Percentiles rank a stretch among this genome's conserved stretches.
Evolutionary conservation across 2,797 vertebrate genomes (phyloP).

Genomic region (Pyrocephalus nanus): DNA sequence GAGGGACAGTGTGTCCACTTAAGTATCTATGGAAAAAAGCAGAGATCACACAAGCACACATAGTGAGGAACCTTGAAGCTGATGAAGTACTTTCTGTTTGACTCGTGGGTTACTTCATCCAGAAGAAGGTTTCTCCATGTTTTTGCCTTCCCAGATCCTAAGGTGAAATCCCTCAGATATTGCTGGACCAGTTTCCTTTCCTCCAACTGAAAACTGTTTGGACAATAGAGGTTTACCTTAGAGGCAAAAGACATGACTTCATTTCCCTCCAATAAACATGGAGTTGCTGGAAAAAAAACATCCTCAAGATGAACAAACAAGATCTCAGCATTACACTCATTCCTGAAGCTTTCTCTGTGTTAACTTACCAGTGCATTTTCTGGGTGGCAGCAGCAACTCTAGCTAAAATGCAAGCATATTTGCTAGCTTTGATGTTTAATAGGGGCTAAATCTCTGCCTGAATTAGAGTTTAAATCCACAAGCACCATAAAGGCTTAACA

Average conservation of each 20-base stretch:
- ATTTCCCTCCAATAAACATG: not conserved
- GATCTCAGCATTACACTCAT: not conserved
- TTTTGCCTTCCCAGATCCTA: not conserved
- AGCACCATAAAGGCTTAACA: not conserved
- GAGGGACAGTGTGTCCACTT: no score
- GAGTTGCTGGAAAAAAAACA: not conserved
- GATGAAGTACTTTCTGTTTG: not conserved
- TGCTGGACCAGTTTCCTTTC: not conserved
- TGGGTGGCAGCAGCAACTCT: not conserved
- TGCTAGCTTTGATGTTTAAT: slow-evolving; percentile 24
- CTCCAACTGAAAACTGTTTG: not conserved
- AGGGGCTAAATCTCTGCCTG: slow-evolving; percentile 21
- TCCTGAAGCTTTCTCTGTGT: not conserved
- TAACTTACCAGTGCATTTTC: not conserved
- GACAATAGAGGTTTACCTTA: not conserved
- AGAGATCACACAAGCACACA: not conserved
- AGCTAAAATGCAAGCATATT: slow-evolving; percentile 2
- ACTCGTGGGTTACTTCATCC: not conserved
- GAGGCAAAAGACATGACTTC: not conserved
- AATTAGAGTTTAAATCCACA: slow-evolving; percentile 24
- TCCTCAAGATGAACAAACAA: not conserved
- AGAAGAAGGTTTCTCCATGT: not conserved
- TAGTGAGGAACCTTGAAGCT: not conserved
- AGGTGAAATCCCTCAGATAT: not conserved
- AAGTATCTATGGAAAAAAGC: not conserved